A percentile compares a stretch with the other conserved stretches of the same genome.
Conservation (phyloP, 2,113 vertebrate species). For the Pelmatolapia mariae region DNA sequence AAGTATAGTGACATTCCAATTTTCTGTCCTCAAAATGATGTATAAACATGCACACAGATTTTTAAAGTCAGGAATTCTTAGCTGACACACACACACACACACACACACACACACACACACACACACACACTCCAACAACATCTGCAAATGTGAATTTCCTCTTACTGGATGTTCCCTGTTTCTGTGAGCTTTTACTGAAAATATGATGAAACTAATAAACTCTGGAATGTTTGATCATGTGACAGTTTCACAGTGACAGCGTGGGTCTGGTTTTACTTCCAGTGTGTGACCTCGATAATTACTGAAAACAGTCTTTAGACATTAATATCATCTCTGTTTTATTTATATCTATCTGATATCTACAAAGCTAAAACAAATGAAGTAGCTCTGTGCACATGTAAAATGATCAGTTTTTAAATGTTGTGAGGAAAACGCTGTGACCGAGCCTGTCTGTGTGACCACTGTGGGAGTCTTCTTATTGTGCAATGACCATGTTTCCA, state of each 20-base stretch:
- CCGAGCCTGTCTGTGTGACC: not conserved
- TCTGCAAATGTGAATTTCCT: not conserved
- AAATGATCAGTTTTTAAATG: not conserved
- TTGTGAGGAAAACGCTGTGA: not conserved
- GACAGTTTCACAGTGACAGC: not conserved
- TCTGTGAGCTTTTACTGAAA: not conserved
- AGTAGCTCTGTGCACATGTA: not conserved
- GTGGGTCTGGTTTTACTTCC: not conserved
- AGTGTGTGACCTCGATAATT: not conserved
- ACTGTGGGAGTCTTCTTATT: not conserved
- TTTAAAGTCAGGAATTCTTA: not conserved
- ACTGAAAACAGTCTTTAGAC: not conserved
- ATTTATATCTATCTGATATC: not conserved
- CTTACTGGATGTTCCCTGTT: not conserved
- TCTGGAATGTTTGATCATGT: not conserved
- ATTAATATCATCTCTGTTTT: not conserved
- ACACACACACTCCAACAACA: not conserved
- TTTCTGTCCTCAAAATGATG: not conserved
- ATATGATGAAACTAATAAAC: not conserved
- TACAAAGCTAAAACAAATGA: not conserved
- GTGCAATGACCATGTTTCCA: not conserved
- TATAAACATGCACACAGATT: not conserved
- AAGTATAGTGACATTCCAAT: not conserved
- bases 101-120: not conserved
- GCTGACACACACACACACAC: not conserved